These are phyloP conservation scores for Acrobasis suavella DNA, from an alignment of 2,888 invertebrate genomes.

Conservation along the genomic window DNA sequence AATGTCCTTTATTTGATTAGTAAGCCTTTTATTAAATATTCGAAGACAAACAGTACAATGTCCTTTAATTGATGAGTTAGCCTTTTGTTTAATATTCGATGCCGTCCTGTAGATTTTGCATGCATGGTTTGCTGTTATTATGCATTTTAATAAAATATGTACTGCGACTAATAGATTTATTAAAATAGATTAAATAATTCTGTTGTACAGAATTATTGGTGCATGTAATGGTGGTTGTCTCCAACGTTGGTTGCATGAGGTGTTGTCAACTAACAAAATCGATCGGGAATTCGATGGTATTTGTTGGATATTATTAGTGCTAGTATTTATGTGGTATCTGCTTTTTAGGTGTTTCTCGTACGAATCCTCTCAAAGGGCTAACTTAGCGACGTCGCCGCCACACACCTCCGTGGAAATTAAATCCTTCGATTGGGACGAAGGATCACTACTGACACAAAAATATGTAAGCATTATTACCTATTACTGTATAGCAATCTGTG, in stretches of 20 bases:
- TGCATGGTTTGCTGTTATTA: slow-evolving; percentile 1
- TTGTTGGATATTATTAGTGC: slow-evolving; percentile 10
- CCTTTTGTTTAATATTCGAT: background rate
- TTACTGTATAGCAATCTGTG: too few relatives aligned
- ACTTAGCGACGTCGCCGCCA: slow-evolving; percentile 75
- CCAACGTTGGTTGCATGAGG: slow-evolving; percentile 5
- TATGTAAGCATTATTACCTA: slow-evolving; percentile 51
- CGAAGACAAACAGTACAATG: background rate
- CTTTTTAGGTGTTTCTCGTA: slow-evolving; percentile 87
- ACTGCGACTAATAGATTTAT: too few relatives aligned
- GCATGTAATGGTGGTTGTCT: slow-evolving; percentile 9
- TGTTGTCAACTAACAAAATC: slow-evolving; percentile 5
- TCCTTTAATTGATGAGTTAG: background rate
- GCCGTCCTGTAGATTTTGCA: background rate
- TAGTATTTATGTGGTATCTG: background rate
- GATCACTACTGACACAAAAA: slow-evolving; percentile 64
- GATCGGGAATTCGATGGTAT: background rate
- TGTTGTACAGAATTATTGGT: background rate
- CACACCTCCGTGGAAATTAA: slow-evolving; percentile 70
- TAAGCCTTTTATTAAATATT: background rate
- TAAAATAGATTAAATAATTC: background rate
- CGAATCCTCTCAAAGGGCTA: slow-evolving; percentile 84
- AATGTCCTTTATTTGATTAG: too few relatives aligned
- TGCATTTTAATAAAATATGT: background rate
- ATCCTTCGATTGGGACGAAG: slow-evolving; percentile 79